Conservation (phyloP, 2,888 invertebrate species). For the Dynastes hyllus region DNA sequence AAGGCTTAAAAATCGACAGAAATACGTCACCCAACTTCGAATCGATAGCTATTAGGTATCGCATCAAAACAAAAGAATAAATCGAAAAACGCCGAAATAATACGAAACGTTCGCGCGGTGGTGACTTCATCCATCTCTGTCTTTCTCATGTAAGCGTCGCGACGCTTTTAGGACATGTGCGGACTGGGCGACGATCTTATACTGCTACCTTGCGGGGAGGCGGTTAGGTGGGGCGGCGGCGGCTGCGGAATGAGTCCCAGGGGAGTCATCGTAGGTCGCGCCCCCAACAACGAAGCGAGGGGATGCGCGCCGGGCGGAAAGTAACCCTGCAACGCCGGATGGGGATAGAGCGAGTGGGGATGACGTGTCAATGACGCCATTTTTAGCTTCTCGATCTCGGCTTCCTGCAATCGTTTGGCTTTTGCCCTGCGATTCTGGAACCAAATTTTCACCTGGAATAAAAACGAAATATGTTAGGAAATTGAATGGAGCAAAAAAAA, state of each 20-base stretch:
- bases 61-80: not conserved
- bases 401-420: slow-evolving; percentile 97
- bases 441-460: slow-evolving; percentile 78
- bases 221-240: slow-evolving; percentile 72
- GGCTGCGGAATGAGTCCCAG: slow-evolving; percentile 69
- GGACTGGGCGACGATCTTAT: slow-evolving; percentile 69
- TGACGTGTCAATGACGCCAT: slow-evolving; percentile 81
- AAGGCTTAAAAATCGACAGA: not conserved
- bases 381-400: slow-evolving; percentile 93
- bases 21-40: too few species aligned
- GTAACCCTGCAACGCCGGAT: slow-evolving; percentile 77
- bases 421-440: slow-evolving; percentile 90
- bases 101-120: too few species aligned
- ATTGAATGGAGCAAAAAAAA: too few species aligned
- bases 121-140: not conserved
- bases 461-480: not conserved
- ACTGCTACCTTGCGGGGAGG: slow-evolving; percentile 66
- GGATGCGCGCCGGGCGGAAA: slow-evolving; percentile 76
- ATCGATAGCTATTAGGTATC: too few species aligned
- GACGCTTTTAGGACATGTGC: slow-evolving; percentile 65
- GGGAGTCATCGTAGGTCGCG: slow-evolving; percentile 69
- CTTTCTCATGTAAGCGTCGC: not conserved
- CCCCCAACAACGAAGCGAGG: slow-evolving; percentile 73
- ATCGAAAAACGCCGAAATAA: not conserved
- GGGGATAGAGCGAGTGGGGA: slow-evolving; percentile 76